phyloP scores from a whole-genome alignment of 2,797 vertebrate genomes.

The Hyperoplus immaculatus region DNA sequence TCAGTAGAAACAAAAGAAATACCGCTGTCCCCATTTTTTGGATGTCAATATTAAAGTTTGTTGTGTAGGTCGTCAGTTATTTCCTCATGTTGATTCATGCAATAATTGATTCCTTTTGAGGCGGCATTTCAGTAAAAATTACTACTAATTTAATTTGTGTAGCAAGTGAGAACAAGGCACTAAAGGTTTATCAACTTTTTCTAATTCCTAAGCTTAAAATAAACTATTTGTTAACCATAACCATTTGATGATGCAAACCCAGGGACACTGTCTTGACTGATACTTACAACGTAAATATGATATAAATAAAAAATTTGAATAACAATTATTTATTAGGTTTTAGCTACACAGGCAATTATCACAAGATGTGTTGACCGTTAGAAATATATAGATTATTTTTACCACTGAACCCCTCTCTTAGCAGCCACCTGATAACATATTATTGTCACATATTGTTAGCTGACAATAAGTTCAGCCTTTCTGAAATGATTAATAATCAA shows the following conservation, averaged over 20 bases:
- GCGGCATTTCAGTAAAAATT: not conserved
- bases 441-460: not conserved
- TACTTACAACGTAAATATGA: not conserved
- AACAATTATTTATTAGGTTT: not conserved
- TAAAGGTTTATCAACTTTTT: not conserved
- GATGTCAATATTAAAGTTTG: constrained; percentile 17
- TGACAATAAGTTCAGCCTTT: not conserved
- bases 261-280: not conserved
- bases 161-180: not conserved
- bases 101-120: constrained; percentile 2
- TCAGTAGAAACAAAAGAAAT: constrained; percentile 26
- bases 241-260: not conserved
- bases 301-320: too few relatives aligned
- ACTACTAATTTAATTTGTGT: not conserved
- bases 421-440: not conserved
- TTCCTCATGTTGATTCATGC: constrained; percentile 9
- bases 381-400: too few relatives aligned
- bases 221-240: not conserved
- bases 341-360: too few relatives aligned
- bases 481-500: too few relatives aligned
- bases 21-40: not conserved
- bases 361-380: too few relatives aligned
- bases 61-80: not conserved
- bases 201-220: not conserved
- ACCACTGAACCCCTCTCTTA: not conserved